Conservation (phyloP, 2,888 invertebrate genomes). For the Eilema caniola region DNA sequence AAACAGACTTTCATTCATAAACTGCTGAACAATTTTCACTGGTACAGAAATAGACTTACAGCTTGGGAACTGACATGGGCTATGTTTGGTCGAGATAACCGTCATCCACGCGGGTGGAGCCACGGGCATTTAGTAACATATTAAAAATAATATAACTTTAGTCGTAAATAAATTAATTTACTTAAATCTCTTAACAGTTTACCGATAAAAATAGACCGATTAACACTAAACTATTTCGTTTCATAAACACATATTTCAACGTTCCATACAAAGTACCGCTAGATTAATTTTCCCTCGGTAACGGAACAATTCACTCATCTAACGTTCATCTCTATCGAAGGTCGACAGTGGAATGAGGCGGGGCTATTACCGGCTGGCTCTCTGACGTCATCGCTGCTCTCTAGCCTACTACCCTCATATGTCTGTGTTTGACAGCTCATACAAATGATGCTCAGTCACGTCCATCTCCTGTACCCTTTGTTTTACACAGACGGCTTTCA, state of each 20-base stretch:
- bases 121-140: neutral
- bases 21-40: no score
- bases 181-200: neutral
- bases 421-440: constrained; percentile 60
- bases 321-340: constrained; percentile 36
- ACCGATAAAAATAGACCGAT: constrained; percentile 3
- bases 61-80: no score
- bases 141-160: neutral
- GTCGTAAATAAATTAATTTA: neutral
- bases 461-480: constrained; percentile 48
- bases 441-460: constrained; percentile 57
- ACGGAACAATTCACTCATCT: constrained; percentile 14
- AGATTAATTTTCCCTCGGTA: constrained; percentile 32
- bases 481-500: constrained; percentile 48
- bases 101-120: no score
- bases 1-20: no score
- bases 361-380: constrained; percentile 17
- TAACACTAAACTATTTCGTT: constrained; percentile 25
- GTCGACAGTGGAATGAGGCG: constrained; percentile 31
- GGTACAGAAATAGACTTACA: no score
- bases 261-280: constrained; percentile 20
- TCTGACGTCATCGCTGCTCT: constrained; percentile 54
- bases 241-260: constrained; percentile 18
- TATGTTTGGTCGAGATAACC: no score
- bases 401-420: constrained; percentile 59